Evolutionary conservation across 2,797 vertebrate genomes (phyloP).

Genomic region (Smutsia gigantea): DNA sequence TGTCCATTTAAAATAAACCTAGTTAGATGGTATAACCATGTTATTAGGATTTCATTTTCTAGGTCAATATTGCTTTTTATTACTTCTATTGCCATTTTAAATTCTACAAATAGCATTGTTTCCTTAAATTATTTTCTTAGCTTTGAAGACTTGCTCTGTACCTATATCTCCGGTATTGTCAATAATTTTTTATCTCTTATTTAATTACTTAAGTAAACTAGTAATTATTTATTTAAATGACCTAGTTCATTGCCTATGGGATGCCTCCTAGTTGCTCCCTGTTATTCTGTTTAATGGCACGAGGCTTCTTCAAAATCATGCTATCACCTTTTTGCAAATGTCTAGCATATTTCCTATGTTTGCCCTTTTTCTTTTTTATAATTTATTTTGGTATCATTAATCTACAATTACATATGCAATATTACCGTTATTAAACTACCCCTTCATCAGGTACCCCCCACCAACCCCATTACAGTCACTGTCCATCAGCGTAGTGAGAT

Average conservation of each 20-base stretch:
- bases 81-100: neutral
- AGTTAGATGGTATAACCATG: neutral
- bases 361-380: too few species aligned
- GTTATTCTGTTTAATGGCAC: neutral
- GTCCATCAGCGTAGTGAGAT: too few species aligned
- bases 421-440: too few species aligned
- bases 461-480: too few species aligned
- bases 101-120: neutral
- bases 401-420: too few species aligned
- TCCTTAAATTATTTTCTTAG: constrained; percentile 11
- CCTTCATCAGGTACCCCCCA: too few species aligned
- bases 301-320: neutral
- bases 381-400: too few species aligned
- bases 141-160: neutral
- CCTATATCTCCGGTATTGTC: neutral
- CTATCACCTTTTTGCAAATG: neutral
- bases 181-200: neutral
- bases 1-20: neutral
- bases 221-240: neutral
- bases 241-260: neutral
- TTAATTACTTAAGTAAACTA: neutral
- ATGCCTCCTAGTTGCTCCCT: neutral
- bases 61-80: neutral
- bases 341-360: neutral
- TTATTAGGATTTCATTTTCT: neutral